A percentile compares a stretch with the other conserved stretches of the same genome.
Conservation (phyloP, 2,888 invertebrate genomes). For the Tipula confusa region DNA sequence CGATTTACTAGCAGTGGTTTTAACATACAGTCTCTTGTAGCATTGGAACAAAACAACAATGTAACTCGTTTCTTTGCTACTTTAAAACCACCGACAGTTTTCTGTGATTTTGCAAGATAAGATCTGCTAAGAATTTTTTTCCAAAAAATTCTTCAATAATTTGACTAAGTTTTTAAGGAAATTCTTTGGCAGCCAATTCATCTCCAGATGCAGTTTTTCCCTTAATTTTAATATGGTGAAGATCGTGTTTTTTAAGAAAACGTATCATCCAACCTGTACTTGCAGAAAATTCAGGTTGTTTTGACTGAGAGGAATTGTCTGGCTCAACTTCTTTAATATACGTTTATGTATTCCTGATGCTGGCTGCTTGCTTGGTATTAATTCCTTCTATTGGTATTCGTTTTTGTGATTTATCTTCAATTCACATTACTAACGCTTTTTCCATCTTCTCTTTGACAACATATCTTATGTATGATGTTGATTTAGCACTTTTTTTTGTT, state of each 20-base stretch:
- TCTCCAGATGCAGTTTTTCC: too few relatives aligned
- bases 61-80: slow-evolving; percentile 39
- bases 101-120: slow-evolving; percentile 41
- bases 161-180: too few relatives aligned
- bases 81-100: slow-evolving; percentile 38
- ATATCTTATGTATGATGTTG: slow-evolving; percentile 35
- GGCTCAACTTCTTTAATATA: slow-evolving; percentile 35
- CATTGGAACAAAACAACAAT: slow-evolving; percentile 33
- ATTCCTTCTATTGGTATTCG: slow-evolving; percentile 36
- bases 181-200: too few relatives aligned
- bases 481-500: slow-evolving; percentile 30
- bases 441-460: slow-evolving; percentile 36
- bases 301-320: slow-evolving; percentile 30
- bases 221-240: too few relatives aligned
- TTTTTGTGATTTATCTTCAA: slow-evolving; percentile 36
- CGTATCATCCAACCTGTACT: too few relatives aligned
- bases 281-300: slow-evolving; percentile 33
- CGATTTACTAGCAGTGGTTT: neutral
- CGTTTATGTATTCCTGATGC: slow-evolving; percentile 35
- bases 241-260: too few relatives aligned
- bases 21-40: neutral
- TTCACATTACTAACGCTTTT: slow-evolving; percentile 35
- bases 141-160: too few relatives aligned
- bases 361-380: slow-evolving; percentile 36
- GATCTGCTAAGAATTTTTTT: slow-evolving; percentile 43